Conservation (phyloP, 2,113 vertebrate genomes). For the Tapirus terrestris region DNA sequence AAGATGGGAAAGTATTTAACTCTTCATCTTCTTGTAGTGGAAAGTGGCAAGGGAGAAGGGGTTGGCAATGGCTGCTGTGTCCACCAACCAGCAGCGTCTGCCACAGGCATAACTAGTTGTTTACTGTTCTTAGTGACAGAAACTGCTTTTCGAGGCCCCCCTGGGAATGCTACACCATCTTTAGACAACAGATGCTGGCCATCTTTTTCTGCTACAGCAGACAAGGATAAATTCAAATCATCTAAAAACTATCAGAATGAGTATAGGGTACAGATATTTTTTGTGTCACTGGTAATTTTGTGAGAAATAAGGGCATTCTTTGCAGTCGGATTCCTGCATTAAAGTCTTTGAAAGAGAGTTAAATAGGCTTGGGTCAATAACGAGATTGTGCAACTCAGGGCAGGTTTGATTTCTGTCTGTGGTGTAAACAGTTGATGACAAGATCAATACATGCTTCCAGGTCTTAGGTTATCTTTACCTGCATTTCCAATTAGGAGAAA, state of each 20-base stretch:
- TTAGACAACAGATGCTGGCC: not conserved
- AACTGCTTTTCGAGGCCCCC: not conserved
- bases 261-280: not conserved
- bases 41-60: not conserved
- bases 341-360: constrained; percentile 52
- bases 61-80: not conserved
- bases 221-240: not conserved
- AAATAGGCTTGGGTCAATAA: constrained; percentile 59
- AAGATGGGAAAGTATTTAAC: not conserved
- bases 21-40: not conserved
- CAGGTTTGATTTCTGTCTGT: constrained; percentile 69
- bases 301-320: not conserved
- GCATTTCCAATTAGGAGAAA: constrained; percentile 51
- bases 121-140: not conserved
- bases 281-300: not conserved
- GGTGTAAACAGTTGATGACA: constrained; percentile 47
- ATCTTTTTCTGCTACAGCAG: not conserved
- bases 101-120: not conserved
- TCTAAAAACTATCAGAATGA: not conserved
- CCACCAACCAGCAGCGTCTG: not conserved
- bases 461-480: constrained; percentile 56
- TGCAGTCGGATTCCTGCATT: not conserved
- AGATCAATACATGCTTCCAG: constrained; percentile 49
- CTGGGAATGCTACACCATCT: not conserved
- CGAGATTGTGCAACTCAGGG: constrained; percentile 38